phyloP scores from a whole-genome alignment of 2,888 invertebrate species.

The Camptogramma bilineatum region DNA sequence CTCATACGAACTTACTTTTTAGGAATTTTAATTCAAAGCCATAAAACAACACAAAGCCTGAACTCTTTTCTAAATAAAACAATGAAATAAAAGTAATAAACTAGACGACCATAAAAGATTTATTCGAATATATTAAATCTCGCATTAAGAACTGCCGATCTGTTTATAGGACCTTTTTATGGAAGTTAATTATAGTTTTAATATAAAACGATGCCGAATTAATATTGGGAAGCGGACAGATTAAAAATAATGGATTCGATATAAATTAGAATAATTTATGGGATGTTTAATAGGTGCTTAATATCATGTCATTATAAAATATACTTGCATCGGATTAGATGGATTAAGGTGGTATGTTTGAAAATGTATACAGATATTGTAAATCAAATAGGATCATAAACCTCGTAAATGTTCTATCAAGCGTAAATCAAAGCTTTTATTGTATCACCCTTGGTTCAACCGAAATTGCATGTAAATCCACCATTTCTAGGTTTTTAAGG shows the following conservation, averaged over 20 bases:
- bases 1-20: no score
- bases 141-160: slow-evolving; percentile 71
- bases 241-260: slow-evolving; percentile 76
- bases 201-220: slow-evolving; percentile 79
- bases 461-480: neutral
- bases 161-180: slow-evolving; percentile 73
- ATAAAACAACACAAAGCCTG: slow-evolving; percentile 1
- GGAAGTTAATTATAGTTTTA: slow-evolving; percentile 80
- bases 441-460: neutral
- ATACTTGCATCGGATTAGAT: slow-evolving; percentile 37
- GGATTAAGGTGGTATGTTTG: slow-evolving; percentile 31
- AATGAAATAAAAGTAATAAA: slow-evolving; percentile 61
- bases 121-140: slow-evolving; percentile 75
- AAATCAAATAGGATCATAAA: slow-evolving; percentile 29
- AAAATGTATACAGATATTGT: slow-evolving; percentile 33
- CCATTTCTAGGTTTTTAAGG: no score
- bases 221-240: slow-evolving; percentile 74
- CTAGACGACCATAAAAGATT: slow-evolving; percentile 69
- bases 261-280: slow-evolving; percentile 81
- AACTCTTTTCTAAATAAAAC: slow-evolving; percentile 35
- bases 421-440: slow-evolving; percentile 4
- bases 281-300: slow-evolving; percentile 67
- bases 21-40: neutral
- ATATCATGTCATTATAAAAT: slow-evolving; percentile 61
- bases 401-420: slow-evolving; percentile 26